Evolutionary conservation across 2,797 vertebrate species (phyloP).

Genomic region (Darevskia nairensis): DNA sequence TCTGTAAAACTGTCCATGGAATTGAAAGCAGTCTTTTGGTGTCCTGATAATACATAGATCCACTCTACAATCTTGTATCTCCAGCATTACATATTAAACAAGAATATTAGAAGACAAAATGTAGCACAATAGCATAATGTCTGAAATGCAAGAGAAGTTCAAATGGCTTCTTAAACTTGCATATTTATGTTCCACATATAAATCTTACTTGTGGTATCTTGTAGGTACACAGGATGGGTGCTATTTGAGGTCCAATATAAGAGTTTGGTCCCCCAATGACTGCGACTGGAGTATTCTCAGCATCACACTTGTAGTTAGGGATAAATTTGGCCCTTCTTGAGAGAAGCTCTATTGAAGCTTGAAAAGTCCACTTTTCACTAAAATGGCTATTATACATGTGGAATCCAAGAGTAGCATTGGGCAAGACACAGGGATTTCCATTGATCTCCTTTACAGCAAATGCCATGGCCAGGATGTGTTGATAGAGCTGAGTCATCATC

Average conservation of each 20-base stretch:
- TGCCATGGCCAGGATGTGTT: too few species aligned
- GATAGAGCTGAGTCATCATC: neutral
- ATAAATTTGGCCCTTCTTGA: neutral
- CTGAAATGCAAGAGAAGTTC: too few species aligned
- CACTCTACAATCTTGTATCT: too few species aligned
- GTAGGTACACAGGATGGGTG: neutral
- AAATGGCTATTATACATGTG: neutral
- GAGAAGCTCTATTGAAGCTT: neutral
- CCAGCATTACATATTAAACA: too few species aligned
- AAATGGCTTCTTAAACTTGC: too few species aligned
- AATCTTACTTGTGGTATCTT: slow-evolving; percentile 13
- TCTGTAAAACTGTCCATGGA: too few species aligned
- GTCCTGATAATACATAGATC: too few species aligned
- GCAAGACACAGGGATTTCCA: neutral
- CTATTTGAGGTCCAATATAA: neutral
- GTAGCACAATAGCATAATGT: too few species aligned
- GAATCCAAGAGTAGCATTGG: neutral
- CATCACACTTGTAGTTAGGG: slow-evolving; percentile 11
- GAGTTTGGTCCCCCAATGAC: neutral
- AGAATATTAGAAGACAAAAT: too few species aligned
- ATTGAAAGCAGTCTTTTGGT: too few species aligned
- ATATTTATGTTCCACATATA: too few species aligned
- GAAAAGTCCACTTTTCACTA: neutral
- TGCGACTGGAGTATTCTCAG: neutral
- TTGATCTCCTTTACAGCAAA: neutral